Evolutionary conservation across 2,113 vertebrate species (phyloP), one percentile per base, ranked within the genome.

Genomic region (Microtus pennsylvanicus): DNA sequence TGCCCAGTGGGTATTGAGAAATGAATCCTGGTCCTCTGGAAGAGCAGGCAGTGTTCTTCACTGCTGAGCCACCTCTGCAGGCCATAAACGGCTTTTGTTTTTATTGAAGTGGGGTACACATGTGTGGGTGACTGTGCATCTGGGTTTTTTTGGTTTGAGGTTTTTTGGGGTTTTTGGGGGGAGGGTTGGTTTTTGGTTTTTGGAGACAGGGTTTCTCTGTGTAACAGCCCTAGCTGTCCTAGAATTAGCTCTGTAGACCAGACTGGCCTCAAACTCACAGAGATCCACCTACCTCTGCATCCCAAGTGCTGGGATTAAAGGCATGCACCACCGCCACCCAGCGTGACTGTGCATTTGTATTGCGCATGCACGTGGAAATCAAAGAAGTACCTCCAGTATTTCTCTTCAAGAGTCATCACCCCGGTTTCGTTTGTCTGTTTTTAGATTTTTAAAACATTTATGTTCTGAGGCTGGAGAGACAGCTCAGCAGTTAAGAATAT

Each of bases 341-440:
- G 17, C 55, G 5, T 16, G 80, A 38, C 22, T 42, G 80, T 17
- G 35, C 80, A 16, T 82, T 61, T 61, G 35, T 38, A 7, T 26
- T 42, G 55, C 4, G 7, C 11, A 42, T 2, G 1, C 22, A n/a
- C 4, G 4, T 26, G 2, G 24, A 16, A 83, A 4, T 38, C 55
- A 28, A 61, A 16, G 12, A 83, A 61, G 26, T 13, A 42, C 26
- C 55, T 83, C 24, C 35, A 38, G 55, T 28, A 28, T 63, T 42
- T 42, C 55, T 28, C 81, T 21, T 14, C 21, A 14, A 63, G 55
- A 42, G n/a, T 3, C 55, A 38, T 14, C 55, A 63, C 24, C 81
- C n/a, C 14, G 7, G 3, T 28, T 63, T 17, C 28, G 4, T 42
- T 24, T 61, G 0, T 82, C 0, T 83, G n/a, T 26, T 26, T 83